Conservation (phyloP, 92 coral and sea anemone genomes). For the Muricea muricata region DNA sequence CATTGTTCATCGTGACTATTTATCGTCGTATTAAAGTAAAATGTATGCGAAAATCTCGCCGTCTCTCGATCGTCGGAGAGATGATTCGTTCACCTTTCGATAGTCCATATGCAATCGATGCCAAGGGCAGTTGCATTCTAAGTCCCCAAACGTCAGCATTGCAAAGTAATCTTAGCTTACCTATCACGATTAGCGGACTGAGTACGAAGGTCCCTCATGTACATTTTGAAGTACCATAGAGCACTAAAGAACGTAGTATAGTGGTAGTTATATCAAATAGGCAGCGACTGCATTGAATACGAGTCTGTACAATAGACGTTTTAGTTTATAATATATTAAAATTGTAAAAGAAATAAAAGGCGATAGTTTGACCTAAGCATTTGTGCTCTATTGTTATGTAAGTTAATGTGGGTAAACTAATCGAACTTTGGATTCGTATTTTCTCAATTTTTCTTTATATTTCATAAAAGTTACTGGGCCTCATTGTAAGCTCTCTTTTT, state of each 20-base stretch:
- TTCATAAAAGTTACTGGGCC: too few species aligned
- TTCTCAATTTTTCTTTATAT: too few species aligned
- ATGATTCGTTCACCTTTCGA: neutral
- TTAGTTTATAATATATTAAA: too few species aligned
- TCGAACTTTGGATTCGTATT: too few species aligned
- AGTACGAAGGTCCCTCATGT: neutral
- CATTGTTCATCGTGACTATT: neutral
- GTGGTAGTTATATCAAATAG: too few species aligned
- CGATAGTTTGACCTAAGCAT: neutral
- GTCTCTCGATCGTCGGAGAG: neutral
- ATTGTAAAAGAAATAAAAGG: neutral
- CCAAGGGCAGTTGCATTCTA: neutral
- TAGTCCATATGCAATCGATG: neutral
- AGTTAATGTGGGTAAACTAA: too few species aligned
- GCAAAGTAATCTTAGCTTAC: neutral
- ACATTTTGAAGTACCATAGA: neutral
- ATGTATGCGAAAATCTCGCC: neutral
- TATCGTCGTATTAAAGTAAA: neutral
- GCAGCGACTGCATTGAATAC: too few species aligned
- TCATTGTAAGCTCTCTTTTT: too few species aligned
- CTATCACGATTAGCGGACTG: neutral
- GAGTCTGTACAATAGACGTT: too few species aligned
- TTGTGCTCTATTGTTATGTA: too few species aligned
- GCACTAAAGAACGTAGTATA: neutral
- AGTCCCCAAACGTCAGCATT: neutral